Evolutionary conservation across 92 coral and sea anemone species (phyloP).

Genomic region (Epizoanthus stellaris): DNA sequence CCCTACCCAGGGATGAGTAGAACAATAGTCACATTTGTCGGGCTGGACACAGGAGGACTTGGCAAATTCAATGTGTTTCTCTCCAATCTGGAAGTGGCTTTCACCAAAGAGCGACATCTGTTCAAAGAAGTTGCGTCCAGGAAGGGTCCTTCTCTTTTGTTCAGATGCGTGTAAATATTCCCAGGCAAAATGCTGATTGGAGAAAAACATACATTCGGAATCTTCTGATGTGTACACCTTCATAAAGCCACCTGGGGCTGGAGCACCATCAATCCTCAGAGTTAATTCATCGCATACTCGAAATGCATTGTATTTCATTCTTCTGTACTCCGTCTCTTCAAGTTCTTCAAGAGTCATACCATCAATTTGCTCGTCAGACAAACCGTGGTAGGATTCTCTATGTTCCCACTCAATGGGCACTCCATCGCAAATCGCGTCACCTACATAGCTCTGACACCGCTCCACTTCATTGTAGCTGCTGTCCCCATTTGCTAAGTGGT

Average conservation of each 20-base stretch:
- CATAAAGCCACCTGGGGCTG: not conserved
- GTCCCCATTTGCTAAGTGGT: slow-evolving; percentile 34
- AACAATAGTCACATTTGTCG: slow-evolving; percentile 9
- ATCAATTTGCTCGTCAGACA: slow-evolving; percentile 36
- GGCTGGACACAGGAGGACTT: slow-evolving; percentile 24
- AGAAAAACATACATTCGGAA: not conserved
- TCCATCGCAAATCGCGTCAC: slow-evolving; percentile 50
- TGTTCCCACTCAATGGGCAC: slow-evolving; percentile 42
- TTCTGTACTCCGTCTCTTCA: slow-evolving; percentile 19
- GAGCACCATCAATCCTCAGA: not conserved
- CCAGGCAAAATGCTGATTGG: not conserved
- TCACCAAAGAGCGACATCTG: slow-evolving; percentile 10
- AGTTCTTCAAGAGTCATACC: slow-evolving; percentile 22
- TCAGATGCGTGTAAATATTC: not conserved
- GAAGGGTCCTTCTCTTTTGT: not conserved
- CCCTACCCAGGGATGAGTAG: slow-evolving; percentile 13
- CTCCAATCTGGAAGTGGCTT: slow-evolving; percentile 12
- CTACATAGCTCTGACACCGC: slow-evolving; percentile 35
- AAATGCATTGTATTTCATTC: not conserved
- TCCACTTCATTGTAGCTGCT: slow-evolving; percentile 28
- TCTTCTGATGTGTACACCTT: not conserved
- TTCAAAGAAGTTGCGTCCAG: not conserved
- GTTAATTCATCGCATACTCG: not conserved
- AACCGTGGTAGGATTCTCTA: slow-evolving; percentile 23
- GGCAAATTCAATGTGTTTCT: slow-evolving; percentile 24